Evolutionary conservation across 2,888 invertebrate genomes (phyloP).

Genomic region (Drosophila merina): DNA sequence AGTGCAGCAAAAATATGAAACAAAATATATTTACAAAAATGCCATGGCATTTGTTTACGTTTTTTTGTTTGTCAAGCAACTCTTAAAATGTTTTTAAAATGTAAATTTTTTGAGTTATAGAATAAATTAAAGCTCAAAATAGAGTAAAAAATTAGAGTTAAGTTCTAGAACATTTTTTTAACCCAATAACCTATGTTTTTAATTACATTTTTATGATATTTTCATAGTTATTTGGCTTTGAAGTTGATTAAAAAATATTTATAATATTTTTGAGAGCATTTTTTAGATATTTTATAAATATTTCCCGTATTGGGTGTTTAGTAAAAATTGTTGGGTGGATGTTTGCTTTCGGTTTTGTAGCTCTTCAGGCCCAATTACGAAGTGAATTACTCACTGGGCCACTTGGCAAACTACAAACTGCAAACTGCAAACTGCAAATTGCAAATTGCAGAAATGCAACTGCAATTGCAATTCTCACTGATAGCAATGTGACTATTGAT

Average conservation of each 20-base stretch:
- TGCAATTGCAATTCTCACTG: slow-evolving; percentile 15
- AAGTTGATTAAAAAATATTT: not conserved
- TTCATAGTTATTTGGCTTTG: not conserved
- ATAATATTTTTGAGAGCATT: not conserved
- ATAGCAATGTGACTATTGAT: slow-evolving; percentile 43
- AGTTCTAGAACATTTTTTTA: too few relatives aligned
- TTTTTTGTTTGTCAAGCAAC: not conserved
- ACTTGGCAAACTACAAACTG: not conserved
- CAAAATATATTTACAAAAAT: not conserved
- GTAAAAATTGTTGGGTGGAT: not conserved
- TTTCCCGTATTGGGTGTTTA: not conserved
- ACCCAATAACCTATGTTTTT: too few relatives aligned
- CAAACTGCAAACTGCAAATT: slow-evolving; percentile 4
- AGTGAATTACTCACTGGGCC: slow-evolving; percentile 41
- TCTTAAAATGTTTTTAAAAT: not conserved
- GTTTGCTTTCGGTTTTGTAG: slow-evolving; percentile 28
- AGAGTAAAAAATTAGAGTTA: not conserved
- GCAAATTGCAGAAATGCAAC: slow-evolving; percentile 2
- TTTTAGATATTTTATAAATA: not conserved
- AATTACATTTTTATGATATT: too few relatives aligned
- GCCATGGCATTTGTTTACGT: not conserved
- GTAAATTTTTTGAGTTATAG: too few relatives aligned
- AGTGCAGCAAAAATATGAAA: slow-evolving; percentile 17
- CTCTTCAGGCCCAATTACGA: slow-evolving; percentile 38
- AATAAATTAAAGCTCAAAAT: not conserved